phyloP scores from a whole-genome alignment of 2,113 vertebrate species.

The Pterophyllum scalare region DNA sequence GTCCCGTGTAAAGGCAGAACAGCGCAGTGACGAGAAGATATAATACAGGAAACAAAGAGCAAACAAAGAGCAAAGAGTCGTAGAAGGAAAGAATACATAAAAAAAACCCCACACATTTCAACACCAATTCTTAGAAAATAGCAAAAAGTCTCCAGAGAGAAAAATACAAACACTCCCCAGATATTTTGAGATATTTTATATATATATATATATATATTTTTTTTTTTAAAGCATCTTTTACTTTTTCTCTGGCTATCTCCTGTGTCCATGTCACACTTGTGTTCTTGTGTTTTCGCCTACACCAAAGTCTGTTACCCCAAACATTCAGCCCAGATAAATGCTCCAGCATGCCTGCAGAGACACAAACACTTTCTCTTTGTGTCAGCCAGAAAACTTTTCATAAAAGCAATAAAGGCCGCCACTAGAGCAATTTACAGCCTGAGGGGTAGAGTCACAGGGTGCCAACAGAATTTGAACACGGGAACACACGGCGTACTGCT shows the following conservation, averaged over 20 bases:
- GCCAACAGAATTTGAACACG: background rate
- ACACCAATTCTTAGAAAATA: constrained; percentile 11
- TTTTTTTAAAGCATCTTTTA: constrained; percentile 9
- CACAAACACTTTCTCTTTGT: constrained; percentile 61
- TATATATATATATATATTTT: background rate
- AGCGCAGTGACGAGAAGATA: background rate
- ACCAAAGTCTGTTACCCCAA: background rate
- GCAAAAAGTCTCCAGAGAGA: constrained; percentile 46
- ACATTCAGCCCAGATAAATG: constrained; percentile 54
- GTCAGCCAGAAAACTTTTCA: constrained; percentile 59
- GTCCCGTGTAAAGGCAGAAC: background rate
- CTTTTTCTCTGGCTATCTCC: background rate
- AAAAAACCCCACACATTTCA: background rate
- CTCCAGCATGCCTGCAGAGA: constrained; percentile 35
- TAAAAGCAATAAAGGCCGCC: constrained; percentile 44
- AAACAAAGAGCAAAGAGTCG: background rate
- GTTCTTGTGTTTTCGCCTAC: background rate
- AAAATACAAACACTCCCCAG: constrained; percentile 11
- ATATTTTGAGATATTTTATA: background rate
- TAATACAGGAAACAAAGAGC: background rate
- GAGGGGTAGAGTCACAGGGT: constrained; percentile 30
- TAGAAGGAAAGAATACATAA: background rate
- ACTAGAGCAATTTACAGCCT: constrained; percentile 43
- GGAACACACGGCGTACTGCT: constrained; percentile 16
- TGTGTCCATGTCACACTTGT: constrained; percentile 1